Base-by-base conservation (phyloP, 2,888 invertebrate genomes). In the Emmelina monodactyla region DNA sequence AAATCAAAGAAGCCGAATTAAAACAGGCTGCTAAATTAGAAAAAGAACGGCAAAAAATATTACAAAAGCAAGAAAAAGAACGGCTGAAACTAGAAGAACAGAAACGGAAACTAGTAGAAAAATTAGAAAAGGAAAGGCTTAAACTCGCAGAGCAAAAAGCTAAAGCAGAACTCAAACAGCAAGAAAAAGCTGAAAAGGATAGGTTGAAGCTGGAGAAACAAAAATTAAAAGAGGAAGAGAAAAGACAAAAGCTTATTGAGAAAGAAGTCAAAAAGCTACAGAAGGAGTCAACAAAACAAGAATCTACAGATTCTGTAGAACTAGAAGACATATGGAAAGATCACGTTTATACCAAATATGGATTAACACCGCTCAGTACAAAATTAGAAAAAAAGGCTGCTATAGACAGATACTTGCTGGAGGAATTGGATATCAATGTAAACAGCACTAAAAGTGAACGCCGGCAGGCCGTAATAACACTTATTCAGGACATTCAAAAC, bases 261-360 rank as follows among this genome's bases (percentile, higher is more conserved):
- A 51, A 55, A 35, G 49, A 53, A 35, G 49, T 58, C 37, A 48
- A 43, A 3, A 63, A 63, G 41, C 44, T 31, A 7, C 42, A 51
- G 35, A n/a, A n/a, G n/a, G 53, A 57, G 40, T 14, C 50, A 45
- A 33, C 31, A 39, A 11, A 48, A 55, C 38, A 51, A 55, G 64
- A 65, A 37, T 53, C 53, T 40, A 48, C 58, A 37, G 55, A 58
- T 32, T 50, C 58, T 2, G 40, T 67, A n/a, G 72, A 76, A 32
- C 44, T 78, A n/a, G 68, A 70, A 48, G 69, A 73, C 32, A 47
- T 78, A 32, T 78, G 71, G 69, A 67, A 67, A 45, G 55, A 51
- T 31, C 63, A 70, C 33, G 56, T 78, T 7, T 75, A 67, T 41
- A 44, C 58, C 16, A 71, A 70, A 43, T 72, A 72, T 43, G 68